These are phyloP conservation scores for Mimachlamys varia DNA, from an alignment of 2,888 invertebrate species.

Conservation along the genomic window DNA sequence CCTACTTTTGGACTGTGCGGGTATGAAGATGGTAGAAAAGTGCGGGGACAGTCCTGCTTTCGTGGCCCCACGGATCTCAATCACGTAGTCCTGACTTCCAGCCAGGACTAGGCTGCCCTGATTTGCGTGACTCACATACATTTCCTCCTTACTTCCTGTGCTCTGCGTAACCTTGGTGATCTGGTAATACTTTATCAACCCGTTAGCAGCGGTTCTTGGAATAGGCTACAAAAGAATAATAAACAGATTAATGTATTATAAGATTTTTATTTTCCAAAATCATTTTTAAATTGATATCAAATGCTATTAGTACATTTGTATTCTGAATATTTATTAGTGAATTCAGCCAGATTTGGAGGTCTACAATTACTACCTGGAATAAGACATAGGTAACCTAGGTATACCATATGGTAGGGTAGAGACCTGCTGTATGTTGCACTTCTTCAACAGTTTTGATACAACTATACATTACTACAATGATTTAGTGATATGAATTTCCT, in stretches of 20 bases:
- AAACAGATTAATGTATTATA: too few species aligned
- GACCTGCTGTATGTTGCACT: too few species aligned
- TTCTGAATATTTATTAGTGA: too few species aligned
- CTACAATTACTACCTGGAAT: too few species aligned
- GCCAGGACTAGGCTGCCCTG: not conserved
- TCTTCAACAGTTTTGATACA: too few species aligned
- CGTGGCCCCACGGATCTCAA: slow-evolving; percentile 46
- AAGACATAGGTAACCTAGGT: too few species aligned
- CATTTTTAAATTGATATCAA: too few species aligned
- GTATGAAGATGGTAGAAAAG: slow-evolving; percentile 46
- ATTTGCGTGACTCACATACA: not conserved
- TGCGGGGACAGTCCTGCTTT: slow-evolving; percentile 50
- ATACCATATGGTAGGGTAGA: too few species aligned
- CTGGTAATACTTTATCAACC: not conserved
- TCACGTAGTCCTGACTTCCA: slow-evolving; percentile 37
- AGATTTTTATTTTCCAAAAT: too few species aligned
- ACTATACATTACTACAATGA: too few species aligned
- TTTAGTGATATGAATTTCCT: not conserved
- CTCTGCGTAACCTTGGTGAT: slow-evolving; percentile 24
- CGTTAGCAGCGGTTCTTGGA: not conserved
- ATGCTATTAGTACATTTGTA: too few species aligned
- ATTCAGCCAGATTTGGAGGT: too few species aligned
- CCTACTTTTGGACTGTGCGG: slow-evolving; percentile 51
- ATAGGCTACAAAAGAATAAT: not conserved
- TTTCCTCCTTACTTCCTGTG: not conserved